Conservation (phyloP, 2,113 vertebrate genomes). For the Phocoena sinus region DNA sequence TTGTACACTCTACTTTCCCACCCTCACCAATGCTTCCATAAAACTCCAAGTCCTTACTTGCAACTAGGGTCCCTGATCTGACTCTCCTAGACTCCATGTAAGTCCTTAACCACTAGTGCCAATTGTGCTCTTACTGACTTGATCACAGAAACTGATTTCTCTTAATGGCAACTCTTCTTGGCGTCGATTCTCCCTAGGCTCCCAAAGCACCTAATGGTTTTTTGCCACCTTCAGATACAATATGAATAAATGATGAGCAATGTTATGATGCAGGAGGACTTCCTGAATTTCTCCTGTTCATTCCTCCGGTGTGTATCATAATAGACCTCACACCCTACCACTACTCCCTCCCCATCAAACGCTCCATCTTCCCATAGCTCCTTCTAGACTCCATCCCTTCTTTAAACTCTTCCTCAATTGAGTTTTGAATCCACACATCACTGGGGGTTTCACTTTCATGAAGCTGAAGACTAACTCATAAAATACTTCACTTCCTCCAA, state of each 20-base stretch:
- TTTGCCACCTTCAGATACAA: neutral
- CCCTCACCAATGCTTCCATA: neutral
- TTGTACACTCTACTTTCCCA: neutral
- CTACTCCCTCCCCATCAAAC: neutral
- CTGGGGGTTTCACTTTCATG: neutral
- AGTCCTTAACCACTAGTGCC: neutral
- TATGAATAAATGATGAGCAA: neutral
- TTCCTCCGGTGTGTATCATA: too few relatives aligned
- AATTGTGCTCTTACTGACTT: neutral
- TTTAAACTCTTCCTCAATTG: neutral
- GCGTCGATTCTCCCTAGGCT: neutral
- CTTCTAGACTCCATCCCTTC: neutral
- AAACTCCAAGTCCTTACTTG: neutral
- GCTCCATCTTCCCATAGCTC: neutral
- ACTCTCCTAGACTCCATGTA: neutral
- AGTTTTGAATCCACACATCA: neutral
- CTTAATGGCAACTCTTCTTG: neutral
- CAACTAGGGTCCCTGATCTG: neutral
- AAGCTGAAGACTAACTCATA: neutral
- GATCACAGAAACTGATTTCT: neutral
- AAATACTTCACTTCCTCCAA: neutral
- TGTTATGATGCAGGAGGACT: too few relatives aligned
- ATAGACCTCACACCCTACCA: neutral
- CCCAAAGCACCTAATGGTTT: neutral
- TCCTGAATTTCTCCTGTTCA: neutral